A percentile compares a stretch with the other conserved stretches of the same genome.
These are phyloP conservation scores for Genyomyrus donnyi DNA, from an alignment of 2,113 vertebrate genomes.

Conservation along the genomic window DNA sequence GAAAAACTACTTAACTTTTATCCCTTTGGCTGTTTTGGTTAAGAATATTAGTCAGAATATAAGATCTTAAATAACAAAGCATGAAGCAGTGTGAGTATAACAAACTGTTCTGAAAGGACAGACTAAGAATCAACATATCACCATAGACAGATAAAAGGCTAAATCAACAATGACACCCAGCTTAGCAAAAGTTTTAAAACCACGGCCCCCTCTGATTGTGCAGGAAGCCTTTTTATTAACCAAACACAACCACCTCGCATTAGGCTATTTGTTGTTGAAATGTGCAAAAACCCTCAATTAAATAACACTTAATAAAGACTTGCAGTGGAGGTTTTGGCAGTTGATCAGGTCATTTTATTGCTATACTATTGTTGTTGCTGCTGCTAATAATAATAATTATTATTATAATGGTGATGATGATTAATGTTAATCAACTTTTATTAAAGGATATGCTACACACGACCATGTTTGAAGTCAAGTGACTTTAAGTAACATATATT, in stretches of 20 bases:
- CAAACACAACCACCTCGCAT: background rate
- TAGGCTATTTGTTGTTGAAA: background rate
- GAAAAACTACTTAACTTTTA: background rate
- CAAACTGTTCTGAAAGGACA: background rate
- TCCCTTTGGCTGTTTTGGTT: background rate
- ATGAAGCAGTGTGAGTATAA: background rate
- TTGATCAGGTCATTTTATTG: background rate
- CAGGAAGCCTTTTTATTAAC: background rate
- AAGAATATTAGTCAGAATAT: background rate
- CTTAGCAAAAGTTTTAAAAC: constrained; percentile 6
- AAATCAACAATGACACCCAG: background rate
- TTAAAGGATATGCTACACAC: background rate
- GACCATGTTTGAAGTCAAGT: background rate
- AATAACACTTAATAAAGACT: background rate
- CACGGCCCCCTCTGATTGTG: background rate
- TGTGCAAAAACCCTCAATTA: background rate
- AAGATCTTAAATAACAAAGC: background rate
- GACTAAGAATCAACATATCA: background rate
- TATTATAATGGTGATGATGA: background rate
- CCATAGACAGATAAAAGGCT: background rate
- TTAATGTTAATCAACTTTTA: background rate
- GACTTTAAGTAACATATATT: background rate
- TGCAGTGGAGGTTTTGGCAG: background rate
- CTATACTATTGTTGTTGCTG: background rate
- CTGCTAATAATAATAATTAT: background rate